These are phyloP conservation scores for Sebastes vulpes DNA, from an alignment of 2,797 vertebrate genomes.

Conservation along the genomic window DNA sequence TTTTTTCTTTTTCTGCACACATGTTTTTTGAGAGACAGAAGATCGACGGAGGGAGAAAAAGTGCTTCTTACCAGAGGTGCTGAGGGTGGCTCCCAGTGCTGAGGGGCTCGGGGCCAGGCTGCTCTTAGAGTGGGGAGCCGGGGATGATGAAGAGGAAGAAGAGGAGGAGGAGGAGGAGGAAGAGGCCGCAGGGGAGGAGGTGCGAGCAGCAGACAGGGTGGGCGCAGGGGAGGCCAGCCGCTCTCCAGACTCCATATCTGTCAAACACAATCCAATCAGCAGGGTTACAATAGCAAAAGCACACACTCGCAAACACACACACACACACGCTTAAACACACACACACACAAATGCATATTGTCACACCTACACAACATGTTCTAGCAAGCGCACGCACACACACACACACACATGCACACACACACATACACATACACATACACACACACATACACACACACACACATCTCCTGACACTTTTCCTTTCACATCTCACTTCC, in stretches of 20 bases:
- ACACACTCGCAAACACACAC: conserved; percentile 60
- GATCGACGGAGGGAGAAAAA: conserved; percentile 34
- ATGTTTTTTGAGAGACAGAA: conserved; percentile 14
- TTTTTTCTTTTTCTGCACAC: neutral
- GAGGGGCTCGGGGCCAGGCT: conserved; percentile 90
- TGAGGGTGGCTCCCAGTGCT: conserved; percentile 90
- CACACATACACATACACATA: conserved; percentile 7
- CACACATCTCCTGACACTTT: conserved; percentile 82
- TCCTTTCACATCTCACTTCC: conserved; percentile 88
- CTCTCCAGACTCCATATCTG: conserved; percentile 99
- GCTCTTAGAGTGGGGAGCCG: conserved; percentile 90
- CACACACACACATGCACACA: conserved; percentile 1
- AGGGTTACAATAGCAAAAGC: conserved; percentile 80
- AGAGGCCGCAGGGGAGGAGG: conserved; percentile 87
- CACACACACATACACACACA: neutral
- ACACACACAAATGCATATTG: conserved; percentile 55
- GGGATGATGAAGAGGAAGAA: conserved; percentile 83
- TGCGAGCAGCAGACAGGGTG: conserved; percentile 90
- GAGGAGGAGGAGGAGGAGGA: conserved; percentile 81
- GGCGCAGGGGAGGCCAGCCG: conserved; percentile 91
- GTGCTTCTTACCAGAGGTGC: conserved; percentile 89
- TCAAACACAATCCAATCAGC: conserved; percentile 89
- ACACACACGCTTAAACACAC: conserved; percentile 45
- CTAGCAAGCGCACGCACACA: conserved; percentile 13
- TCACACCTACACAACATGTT: conserved; percentile 66